Evolutionary conservation across 2,797 vertebrate species (phyloP).

Genomic region (Halcyon chelicuti): DNA sequence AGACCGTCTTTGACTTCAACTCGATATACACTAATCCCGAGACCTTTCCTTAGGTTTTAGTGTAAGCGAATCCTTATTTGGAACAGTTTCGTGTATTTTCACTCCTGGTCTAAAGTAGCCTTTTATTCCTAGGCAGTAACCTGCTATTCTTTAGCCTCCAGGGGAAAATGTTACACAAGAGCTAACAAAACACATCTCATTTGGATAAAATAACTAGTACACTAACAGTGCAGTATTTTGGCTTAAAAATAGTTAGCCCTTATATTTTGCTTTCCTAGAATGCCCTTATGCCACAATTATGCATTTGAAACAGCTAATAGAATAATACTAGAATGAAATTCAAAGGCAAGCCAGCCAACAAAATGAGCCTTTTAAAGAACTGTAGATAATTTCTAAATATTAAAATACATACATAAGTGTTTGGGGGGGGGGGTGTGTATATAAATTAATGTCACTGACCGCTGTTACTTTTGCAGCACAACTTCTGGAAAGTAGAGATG

Average conservation of each 20-base stretch:
- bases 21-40: neutral
- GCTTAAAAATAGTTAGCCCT: neutral
- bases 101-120: neutral
- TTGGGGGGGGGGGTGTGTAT: neutral
- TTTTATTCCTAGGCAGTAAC: neutral
- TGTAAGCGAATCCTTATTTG: fast-evolving
- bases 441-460: neutral
- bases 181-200: neutral
- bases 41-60: neutral
- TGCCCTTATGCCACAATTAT: neutral
- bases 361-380: neutral
- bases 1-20: neutral
- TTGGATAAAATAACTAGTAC: neutral
- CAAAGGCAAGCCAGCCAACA: neutral
- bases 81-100: neutral
- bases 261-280: conserved; percentile 16
- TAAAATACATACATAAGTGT: neutral
- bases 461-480: neutral
- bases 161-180: neutral
- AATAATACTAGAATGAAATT: neutral
- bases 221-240: neutral
- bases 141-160: neutral
- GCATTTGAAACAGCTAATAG: neutral
- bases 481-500: neutral
- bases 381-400: neutral